Evolutionary conservation across 2,888 invertebrate genomes (phyloP), one percentile per base, ranked within the genome.

Genomic region (Caenorhabditis afra): DNA sequence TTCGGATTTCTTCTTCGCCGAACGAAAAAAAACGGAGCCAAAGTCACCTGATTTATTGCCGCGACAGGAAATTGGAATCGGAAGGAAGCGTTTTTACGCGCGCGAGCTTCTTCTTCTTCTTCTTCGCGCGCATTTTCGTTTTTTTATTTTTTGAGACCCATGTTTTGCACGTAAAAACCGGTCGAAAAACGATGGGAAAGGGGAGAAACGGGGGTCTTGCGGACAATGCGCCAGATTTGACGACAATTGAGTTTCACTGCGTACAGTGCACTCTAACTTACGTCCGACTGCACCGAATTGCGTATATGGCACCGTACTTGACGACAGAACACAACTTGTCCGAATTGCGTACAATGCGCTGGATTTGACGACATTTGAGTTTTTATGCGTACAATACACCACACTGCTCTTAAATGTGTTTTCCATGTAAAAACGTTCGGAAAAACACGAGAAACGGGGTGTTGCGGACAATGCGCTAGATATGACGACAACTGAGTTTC

Each of bases 61-160:
- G 35, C n/a, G 57, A 39, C 58, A 55, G 58, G 70, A 70, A 62
- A 70, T 70, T 70, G 64, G 64, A 64, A 64, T 71, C 71, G 71
- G 71, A 71, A 57, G 71, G 29, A 29, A 57, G 11, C 49, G 23
- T 11, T 45, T 49, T 58, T 53, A n/a, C n/a, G n/a, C 41, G 29
- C 22, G 52, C 14, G 4, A 20, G 41, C 16, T 47, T 37, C 44
- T 47, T 47, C 39, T 47, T 50, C 10, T 20, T 22, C 5, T 11
- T 10, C 49, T 11, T 11, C 5, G 49, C n/a, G n/a, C n/a, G n/a
- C n/a, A n/a, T n/a, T 47, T 47, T 18, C 16, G n/a, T n/a, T n/a
- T n/a, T n/a, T n/a, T n/a, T n/a, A n/a, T n/a, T n/a, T 7, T 23
- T 12, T 23, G 22, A 50, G 12, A 44, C 4, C 29, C 16, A 47